phyloP scores from a whole-genome alignment of 2,888 invertebrate species.

The Tachina lurida region DNA sequence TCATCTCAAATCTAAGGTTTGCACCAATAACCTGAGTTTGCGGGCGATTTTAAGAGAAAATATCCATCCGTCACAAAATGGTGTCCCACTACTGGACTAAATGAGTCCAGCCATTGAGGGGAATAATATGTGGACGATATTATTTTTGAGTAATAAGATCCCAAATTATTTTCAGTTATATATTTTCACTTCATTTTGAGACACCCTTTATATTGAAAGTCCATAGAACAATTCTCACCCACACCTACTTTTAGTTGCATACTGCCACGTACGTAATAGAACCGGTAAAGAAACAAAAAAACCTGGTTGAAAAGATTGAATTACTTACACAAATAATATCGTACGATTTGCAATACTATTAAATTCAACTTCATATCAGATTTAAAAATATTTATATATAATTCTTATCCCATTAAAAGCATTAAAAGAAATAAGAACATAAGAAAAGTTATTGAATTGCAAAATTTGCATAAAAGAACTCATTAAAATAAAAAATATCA shows the following conservation, averaged over 20 bases:
- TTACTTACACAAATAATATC: not conserved
- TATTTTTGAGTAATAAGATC: no score
- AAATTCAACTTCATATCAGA: slow-evolving; percentile 16
- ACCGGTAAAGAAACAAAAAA: not conserved
- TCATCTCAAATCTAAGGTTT: no score
- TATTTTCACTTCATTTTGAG: no score
- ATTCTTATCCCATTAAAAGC: slow-evolving; percentile 8
- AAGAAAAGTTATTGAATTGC: not conserved
- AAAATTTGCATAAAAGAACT: slow-evolving; percentile 3
- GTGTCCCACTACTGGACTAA: no score
- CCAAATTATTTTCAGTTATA: no score
- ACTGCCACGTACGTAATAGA: not conserved
- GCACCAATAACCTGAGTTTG: no score
- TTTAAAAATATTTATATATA: slow-evolving; percentile 15
- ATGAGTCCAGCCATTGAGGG: no score
- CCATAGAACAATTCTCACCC: not conserved
- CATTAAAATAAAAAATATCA: not conserved
- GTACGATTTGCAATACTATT: not conserved
- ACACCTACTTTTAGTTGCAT: not conserved
- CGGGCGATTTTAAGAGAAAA: no score
- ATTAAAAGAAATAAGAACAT: not conserved
- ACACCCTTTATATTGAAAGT: no score
- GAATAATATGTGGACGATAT: no score
- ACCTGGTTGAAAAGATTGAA: not conserved
- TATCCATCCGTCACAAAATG: no score